Evolutionary conservation across 2,113 vertebrate species (phyloP).

Genomic region (Malurus cyaneus): DNA sequence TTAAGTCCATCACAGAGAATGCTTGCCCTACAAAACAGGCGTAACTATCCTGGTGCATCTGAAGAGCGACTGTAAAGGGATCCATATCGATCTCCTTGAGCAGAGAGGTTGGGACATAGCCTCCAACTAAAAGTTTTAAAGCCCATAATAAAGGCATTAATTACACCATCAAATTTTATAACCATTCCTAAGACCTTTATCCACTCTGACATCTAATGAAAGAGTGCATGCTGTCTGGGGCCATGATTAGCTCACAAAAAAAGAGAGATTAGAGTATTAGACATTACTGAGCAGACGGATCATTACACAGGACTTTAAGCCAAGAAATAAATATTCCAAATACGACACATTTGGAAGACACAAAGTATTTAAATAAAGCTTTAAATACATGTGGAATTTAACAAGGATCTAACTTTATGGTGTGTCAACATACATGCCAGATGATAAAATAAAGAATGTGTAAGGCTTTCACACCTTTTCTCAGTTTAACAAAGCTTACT

Average conservation of each 20-base stretch:
- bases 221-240: constrained; percentile 35
- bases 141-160: constrained; percentile 23
- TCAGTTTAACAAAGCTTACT: not conserved
- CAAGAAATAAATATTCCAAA: constrained; percentile 57
- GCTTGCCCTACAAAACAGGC: not conserved
- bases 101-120: not conserved
- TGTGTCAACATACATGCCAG: constrained; percentile 22
- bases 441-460: constrained; percentile 34
- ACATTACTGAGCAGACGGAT: constrained; percentile 70
- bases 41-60: not conserved
- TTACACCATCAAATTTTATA: constrained; percentile 52
- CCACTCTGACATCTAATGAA: constrained; percentile 37
- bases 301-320: constrained; percentile 54
- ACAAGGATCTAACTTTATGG: not conserved
- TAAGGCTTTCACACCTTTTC: not conserved
- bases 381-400: constrained; percentile 37
- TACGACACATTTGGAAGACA: constrained; percentile 1
- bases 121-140: not conserved
- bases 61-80: not conserved
- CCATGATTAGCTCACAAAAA: constrained; percentile 51
- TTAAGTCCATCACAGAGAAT: not conserved
- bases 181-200: constrained; percentile 45
- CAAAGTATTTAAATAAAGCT: constrained; percentile 18
- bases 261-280: constrained; percentile 60
- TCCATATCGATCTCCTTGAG: not conserved